Percentiles rank a stretch among this genome's conserved stretches.
These are phyloP conservation scores for Nezara viridula DNA, from an alignment of 2,888 invertebrate species.

Conservation along the genomic window DNA sequence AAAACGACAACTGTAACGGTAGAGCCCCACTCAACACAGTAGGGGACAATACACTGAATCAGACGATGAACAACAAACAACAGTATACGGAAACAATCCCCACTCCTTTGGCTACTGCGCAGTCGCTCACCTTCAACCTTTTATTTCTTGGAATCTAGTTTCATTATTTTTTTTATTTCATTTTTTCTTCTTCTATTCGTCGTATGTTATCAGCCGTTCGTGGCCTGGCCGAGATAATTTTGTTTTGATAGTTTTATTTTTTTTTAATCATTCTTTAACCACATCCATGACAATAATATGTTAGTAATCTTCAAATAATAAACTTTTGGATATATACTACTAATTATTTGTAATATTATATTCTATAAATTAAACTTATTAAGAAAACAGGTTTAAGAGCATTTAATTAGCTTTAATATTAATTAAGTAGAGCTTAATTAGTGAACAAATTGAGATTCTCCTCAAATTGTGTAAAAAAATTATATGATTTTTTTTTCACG, in stretches of 20 bases:
- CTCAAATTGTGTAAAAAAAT: too few species aligned
- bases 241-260: not conserved
- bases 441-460: too few species aligned
- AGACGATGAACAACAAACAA: not conserved
- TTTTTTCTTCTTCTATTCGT: not conserved
- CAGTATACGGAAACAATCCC: not conserved
- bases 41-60: not conserved
- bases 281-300: not conserved
- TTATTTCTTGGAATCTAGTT: not conserved
- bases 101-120: not conserved
- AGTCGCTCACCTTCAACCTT: conserved; percentile 8
- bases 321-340: too few species aligned
- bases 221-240: not conserved
- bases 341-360: too few species aligned
- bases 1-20: not conserved
- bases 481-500: too few species aligned
- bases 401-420: too few species aligned
- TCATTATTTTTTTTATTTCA: not conserved
- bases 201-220: not conserved
- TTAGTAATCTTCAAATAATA: not conserved
- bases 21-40: not conserved
- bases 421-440: too few species aligned
- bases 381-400: too few species aligned
- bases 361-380: too few species aligned
- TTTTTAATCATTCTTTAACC: not conserved